Evolutionary conservation across 1,140 invertebrate species (phyloP).

Genomic region (Drosophila sucinea): DNA sequence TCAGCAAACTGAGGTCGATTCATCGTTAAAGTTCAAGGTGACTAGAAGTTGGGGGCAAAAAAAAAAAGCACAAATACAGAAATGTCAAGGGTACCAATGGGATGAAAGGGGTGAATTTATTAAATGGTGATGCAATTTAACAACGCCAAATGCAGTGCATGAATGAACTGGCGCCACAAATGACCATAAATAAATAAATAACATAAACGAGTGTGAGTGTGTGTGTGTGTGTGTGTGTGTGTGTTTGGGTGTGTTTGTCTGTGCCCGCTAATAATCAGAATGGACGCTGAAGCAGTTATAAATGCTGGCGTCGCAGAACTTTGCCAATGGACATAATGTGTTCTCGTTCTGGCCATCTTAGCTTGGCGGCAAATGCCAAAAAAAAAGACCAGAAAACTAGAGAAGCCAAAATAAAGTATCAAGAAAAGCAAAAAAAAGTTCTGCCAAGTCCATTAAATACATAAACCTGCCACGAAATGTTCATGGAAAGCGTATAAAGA

Average conservation of each 20-base stretch:
- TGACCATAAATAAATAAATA: conserved; percentile 7
- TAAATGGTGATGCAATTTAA: neutral
- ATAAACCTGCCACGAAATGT: conserved; percentile 81
- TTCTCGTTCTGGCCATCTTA: conserved; percentile 37
- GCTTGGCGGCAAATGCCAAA: conserved; percentile 19
- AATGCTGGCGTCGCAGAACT: conserved; percentile 75
- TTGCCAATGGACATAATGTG: conserved; percentile 75
- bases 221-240: conserved; percentile 9
- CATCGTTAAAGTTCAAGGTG: conserved; percentile 41
- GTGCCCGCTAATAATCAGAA: conserved; percentile 73
- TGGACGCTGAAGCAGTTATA: conserved; percentile 67
- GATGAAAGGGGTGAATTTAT: neutral
- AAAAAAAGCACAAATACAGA: neutral
- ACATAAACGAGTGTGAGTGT: conserved; percentile 31
- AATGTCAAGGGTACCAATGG: neutral
- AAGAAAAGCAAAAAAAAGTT: conserved; percentile 54
- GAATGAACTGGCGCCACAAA: conserved; percentile 25
- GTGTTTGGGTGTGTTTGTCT: conserved; percentile 1
- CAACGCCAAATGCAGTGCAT: conserved; percentile 42
- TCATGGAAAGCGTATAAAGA: conserved; percentile 81
- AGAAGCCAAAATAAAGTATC: conserved; percentile 12
- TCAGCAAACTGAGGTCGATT: conserved; percentile 24
- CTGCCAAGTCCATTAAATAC: conserved; percentile 80
- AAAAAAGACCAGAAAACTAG: conserved; percentile 25
- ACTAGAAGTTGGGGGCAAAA: conserved; percentile 7